Base-by-base conservation (phyloP, 2,113 vertebrate genomes). In the Junco hyemalis region DNA sequence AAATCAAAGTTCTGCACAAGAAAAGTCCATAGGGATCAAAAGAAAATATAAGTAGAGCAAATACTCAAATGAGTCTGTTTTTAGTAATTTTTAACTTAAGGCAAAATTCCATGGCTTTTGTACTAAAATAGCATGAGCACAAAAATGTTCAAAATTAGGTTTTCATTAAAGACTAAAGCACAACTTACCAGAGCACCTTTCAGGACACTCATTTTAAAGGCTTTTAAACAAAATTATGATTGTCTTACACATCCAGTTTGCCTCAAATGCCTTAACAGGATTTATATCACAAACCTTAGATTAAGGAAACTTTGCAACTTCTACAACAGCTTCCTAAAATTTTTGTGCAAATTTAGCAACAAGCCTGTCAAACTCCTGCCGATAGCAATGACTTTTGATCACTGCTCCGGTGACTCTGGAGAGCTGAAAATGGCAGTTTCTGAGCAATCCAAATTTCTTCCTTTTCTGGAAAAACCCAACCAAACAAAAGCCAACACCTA, bases 21-120 rank as follows among this genome's bases (percentile, higher is more conserved):
- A 48, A 68, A 81, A 81, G 31, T 76, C 87, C 85, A 17, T 12
- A 45, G 70, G 74, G 78, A 94, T 64, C 53, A 90, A 90, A 91
- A 84, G 56, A 81, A 91, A 81, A 91, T 51, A 36, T 14, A 95
- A 93, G 78, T 79, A 74, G 40, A 91, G 29, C 65, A 94, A 94
- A 94, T 14, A 96, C 57, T 48, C 61, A 90, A 82, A 78, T 71
- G 31, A 85, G 57, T 65, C 47, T 6, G 25, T 79, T 87, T 81
- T 82, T 72, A 54, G 51, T 29, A 51, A 35, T 50, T 92, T 91
- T 79, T 96, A 74, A 71, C 73, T 95, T 56, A 53, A 61, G 45
- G 88, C 71, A 88, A 96, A 88, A 95, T 80, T 90, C 31, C 54
- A 42, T 48, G 35, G 29, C 29, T 79, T 93, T 94, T 88, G 45